phyloP scores from a whole-genome alignment of 1,140 invertebrate species.

The Cyclina sinensis region DNA sequence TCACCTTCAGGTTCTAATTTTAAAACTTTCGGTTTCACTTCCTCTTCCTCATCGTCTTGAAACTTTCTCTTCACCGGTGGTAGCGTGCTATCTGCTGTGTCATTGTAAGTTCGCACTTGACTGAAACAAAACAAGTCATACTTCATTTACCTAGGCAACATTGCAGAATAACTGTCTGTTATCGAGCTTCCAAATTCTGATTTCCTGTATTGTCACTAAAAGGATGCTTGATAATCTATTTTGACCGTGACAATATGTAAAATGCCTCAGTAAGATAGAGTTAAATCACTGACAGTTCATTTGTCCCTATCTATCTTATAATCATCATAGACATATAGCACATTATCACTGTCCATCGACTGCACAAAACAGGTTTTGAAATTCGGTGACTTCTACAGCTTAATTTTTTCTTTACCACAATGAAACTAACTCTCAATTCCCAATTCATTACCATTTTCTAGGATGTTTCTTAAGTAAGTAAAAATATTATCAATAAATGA shows the following conservation, averaged over 20 bases:
- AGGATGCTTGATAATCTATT: too few species aligned
- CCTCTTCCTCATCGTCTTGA: constrained; percentile 77
- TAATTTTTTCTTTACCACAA: too few species aligned
- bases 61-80: constrained; percentile 85
- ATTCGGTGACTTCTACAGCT: too few species aligned
- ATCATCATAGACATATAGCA: constrained; percentile 8
- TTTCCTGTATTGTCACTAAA: too few species aligned
- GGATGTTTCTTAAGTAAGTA: too few species aligned
- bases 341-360: background rate
- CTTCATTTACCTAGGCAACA: too few species aligned
- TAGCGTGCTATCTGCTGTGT: constrained; percentile 87
- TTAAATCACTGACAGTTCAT: constrained; percentile 48
- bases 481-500: too few species aligned
- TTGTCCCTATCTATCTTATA: constrained; percentile 55
- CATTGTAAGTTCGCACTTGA: constrained; percentile 87
- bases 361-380: too few species aligned
- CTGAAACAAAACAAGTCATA: constrained; percentile 82
- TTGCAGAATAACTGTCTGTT: too few species aligned
- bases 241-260: constrained; percentile 82
- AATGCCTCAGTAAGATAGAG: constrained; percentile 48
- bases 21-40: constrained; percentile 71
- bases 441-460: too few species aligned
- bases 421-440: too few species aligned
- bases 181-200: too few species aligned
- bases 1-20: constrained; percentile 78